These are phyloP conservation scores for Drosophila testacea DNA, from an alignment of 2,888 invertebrate species.

Conservation along the genomic window DNA sequence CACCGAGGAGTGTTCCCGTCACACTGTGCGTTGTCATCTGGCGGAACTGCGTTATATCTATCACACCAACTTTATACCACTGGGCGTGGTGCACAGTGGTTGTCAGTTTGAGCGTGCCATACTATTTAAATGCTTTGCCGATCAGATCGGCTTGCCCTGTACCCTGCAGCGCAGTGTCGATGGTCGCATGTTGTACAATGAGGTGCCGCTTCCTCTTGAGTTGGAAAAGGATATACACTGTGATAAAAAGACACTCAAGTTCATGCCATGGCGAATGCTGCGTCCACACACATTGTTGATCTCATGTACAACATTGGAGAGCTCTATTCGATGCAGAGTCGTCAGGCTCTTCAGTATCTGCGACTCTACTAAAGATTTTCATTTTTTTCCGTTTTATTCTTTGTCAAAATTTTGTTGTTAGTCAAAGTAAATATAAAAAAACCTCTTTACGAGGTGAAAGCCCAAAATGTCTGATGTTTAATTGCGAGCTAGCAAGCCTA, in stretches of 20 bases:
- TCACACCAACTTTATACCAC: constrained; percentile 86
- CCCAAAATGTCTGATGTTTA: too few relatives aligned
- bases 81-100: constrained; percentile 87
- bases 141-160: constrained; percentile 88
- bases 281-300: constrained; percentile 88
- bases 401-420: constrained; percentile 29
- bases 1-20: constrained; percentile 86
- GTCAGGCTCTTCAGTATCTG: constrained; percentile 79
- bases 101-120: constrained; percentile 88
- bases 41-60: constrained; percentile 85
- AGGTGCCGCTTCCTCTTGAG: constrained; percentile 87
- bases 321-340: constrained; percentile 82
- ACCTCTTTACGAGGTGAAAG: too few relatives aligned
- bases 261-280: constrained; percentile 86
- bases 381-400: background rate
- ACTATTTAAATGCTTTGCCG: constrained; percentile 89
- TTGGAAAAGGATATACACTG: constrained; percentile 75
- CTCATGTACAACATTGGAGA: constrained; percentile 85
- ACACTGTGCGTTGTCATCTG: constrained; percentile 85
- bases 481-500: too few relatives aligned
- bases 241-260: constrained; percentile 71
- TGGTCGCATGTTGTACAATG: constrained; percentile 87
- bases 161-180: constrained; percentile 87
- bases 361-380: constrained; percentile 61
- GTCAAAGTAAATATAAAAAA: background rate